A percentile compares a stretch with the other conserved stretches of the same genome.
These are phyloP conservation scores for Protomyctophum bolini DNA, from an alignment of 2,113 vertebrate species.

Conservation along the genomic window DNA sequence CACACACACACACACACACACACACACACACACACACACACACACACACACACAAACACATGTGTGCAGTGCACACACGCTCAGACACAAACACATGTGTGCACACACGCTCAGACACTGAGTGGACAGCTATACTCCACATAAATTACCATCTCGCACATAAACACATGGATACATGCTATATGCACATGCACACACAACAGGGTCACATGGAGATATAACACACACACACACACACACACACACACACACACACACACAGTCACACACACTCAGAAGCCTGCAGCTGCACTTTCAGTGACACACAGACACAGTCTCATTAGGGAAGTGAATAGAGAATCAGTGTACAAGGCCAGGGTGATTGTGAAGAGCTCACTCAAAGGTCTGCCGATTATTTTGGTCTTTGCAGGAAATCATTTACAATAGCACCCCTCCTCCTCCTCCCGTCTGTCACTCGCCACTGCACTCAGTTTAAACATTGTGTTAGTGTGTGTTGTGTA, in stretches of 20 bases:
- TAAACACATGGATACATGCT: no score
- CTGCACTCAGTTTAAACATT: constrained; percentile 48
- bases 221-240: constrained; percentile 13
- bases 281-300: constrained; percentile 61
- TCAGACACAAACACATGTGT: background rate
- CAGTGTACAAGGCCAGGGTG: constrained; percentile 59
- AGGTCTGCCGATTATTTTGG: constrained; percentile 70
- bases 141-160: no score
- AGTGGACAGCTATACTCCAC: no score
- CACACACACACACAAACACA: constrained; percentile 3
- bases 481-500: background rate
- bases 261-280: constrained; percentile 8
- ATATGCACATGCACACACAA: no score
- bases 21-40: background rate
- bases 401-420: constrained; percentile 72
- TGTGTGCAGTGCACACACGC: no score
- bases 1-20: background rate
- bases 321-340: constrained; percentile 61
- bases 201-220: no score
- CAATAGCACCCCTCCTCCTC: constrained; percentile 54
- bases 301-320: constrained; percentile 57
- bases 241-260: constrained; percentile 24
- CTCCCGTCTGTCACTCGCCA: constrained; percentile 16
- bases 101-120: background rate
- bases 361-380: constrained; percentile 69